These are phyloP conservation scores for Tipula confusa DNA, from an alignment of 2,888 invertebrate species.

Conservation along the genomic window DNA sequence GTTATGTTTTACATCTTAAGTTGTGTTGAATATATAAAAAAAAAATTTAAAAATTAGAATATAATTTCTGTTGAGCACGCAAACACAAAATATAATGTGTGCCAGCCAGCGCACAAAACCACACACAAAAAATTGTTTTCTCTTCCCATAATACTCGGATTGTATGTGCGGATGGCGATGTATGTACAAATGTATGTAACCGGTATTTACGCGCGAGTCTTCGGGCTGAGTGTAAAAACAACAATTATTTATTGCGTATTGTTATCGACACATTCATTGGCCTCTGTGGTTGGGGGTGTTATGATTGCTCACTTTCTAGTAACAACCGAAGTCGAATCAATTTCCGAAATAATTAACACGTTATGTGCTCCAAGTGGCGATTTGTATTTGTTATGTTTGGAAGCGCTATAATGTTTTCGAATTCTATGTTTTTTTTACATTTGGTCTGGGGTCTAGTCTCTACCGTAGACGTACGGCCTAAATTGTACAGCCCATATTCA, in stretches of 20 bases:
- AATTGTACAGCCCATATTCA: too few species aligned
- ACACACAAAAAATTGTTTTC: background rate
- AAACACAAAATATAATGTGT: background rate
- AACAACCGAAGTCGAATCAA: too few species aligned
- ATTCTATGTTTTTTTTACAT: too few species aligned
- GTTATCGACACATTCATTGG: background rate
- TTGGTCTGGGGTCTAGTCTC: too few species aligned
- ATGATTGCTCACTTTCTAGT: too few species aligned
- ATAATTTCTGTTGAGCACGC: background rate
- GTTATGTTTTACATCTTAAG: background rate
- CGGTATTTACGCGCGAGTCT: background rate
- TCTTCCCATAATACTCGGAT: background rate
- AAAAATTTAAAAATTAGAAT: background rate
- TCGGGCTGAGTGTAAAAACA: background rate
- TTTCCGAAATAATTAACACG: too few species aligned
- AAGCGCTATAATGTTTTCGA: too few species aligned
- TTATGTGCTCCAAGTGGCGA: too few species aligned
- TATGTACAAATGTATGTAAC: background rate
- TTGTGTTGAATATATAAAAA: constrained; percentile 1
- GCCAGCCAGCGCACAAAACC: constrained; percentile 3
- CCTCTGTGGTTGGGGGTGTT: too few species aligned
- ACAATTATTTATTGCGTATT: background rate
- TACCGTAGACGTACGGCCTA: too few species aligned
- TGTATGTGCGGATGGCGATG: background rate
- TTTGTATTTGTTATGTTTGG: too few species aligned